Percentiles rank a stretch among this genome's conserved stretches.
phyloP scores from a whole-genome alignment of 2,888 invertebrate genomes.

The Stenodema calcarata region DNA sequence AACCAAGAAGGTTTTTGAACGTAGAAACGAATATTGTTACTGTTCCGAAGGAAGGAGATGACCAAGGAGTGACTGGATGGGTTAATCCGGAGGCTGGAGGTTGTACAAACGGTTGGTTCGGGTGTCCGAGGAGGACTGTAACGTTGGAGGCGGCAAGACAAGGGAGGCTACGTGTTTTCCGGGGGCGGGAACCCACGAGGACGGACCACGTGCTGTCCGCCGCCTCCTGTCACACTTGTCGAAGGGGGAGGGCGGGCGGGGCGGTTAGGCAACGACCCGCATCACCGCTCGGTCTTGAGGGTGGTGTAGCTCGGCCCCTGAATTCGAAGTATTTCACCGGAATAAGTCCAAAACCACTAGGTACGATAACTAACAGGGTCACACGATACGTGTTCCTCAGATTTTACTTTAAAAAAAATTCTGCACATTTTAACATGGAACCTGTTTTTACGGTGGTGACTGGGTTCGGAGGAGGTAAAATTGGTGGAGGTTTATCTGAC shows the following conservation, averaged over 20 bases:
- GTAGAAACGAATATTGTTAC: background rate
- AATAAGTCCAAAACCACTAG: too few species aligned
- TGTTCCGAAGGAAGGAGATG: background rate
- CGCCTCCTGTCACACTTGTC: slow-evolving; percentile 9
- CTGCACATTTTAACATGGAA: too few species aligned
- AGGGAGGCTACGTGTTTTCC: background rate
- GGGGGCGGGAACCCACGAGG: slow-evolving; percentile 20
- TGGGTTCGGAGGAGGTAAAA: too few species aligned
- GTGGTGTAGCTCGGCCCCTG: background rate
- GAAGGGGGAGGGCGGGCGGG: background rate
- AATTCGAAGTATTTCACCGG: background rate
- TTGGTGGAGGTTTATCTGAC: too few species aligned
- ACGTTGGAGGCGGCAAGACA: background rate
- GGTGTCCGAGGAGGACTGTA: background rate
- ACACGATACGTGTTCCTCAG: too few species aligned
- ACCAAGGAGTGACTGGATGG: background rate
- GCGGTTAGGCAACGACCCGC: slow-evolving; percentile 11
- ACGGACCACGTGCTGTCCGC: slow-evolving; percentile 21
- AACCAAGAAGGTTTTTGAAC: too few species aligned
- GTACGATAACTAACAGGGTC: too few species aligned
- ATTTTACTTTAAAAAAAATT: too few species aligned
- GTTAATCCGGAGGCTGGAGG: background rate
- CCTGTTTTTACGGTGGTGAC: too few species aligned
- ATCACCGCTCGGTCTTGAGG: background rate
- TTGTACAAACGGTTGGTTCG: background rate